phyloP scores from a whole-genome alignment of 1,140 invertebrate genomes.

The Pseudachorutes palmiensis region DNA sequence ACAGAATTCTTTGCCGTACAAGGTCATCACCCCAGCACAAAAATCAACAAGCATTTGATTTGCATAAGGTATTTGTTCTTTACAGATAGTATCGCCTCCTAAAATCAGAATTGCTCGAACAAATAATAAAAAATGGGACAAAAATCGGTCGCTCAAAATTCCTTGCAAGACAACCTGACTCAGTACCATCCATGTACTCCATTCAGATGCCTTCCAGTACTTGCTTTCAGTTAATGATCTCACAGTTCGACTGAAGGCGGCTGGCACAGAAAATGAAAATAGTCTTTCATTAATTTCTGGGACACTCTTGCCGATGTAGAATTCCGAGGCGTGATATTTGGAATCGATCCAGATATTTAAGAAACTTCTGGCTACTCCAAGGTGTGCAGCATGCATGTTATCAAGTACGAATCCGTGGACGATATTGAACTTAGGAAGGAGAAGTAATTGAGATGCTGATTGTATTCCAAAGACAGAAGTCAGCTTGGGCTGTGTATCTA shows the following conservation, averaged over 20 bases:
- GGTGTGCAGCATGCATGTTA: constrained; percentile 32
- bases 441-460: constrained; percentile 17
- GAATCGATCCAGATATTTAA: constrained; percentile 28
- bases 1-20: constrained; percentile 29
- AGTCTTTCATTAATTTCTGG: constrained; percentile 24
- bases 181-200: constrained; percentile 29
- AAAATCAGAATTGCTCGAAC: constrained; percentile 13
- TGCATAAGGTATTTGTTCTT: constrained; percentile 17
- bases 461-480: neutral
- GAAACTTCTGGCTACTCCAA: constrained; percentile 35
- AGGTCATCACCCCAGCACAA: constrained; percentile 13
- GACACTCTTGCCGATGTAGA: constrained; percentile 23
- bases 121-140: constrained; percentile 36
- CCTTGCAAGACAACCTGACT: constrained; percentile 31
- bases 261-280: constrained; percentile 21
- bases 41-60: constrained; percentile 22
- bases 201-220: constrained; percentile 38
- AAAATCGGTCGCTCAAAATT: constrained; percentile 30
- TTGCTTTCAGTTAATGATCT: constrained; percentile 27
- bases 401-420: constrained; percentile 37
- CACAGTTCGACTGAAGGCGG: constrained; percentile 32
- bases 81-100: neutral
- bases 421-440: constrained; percentile 37
- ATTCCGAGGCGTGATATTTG: constrained; percentile 15
- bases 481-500: neutral